Evolutionary conservation across 1,140 invertebrate genomes (phyloP).

Genomic region (Tetranychus urticae): DNA sequence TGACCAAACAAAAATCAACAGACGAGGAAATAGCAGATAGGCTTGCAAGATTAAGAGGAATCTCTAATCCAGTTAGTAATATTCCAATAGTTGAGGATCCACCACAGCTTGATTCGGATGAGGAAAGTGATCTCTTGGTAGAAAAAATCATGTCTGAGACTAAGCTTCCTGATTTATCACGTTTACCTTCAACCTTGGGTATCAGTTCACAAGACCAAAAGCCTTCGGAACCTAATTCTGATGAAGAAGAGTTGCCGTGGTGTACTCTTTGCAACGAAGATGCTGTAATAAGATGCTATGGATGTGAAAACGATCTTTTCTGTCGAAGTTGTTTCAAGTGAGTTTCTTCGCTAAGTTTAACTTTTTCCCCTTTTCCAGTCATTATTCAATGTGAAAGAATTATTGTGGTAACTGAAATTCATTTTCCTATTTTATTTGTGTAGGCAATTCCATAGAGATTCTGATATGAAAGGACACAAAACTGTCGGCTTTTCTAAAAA

Average conservation of each 20-base stretch:
- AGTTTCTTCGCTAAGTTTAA: not conserved
- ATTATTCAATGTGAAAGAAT: too few relatives aligned
- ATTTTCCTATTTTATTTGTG: too few relatives aligned
- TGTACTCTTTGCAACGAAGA: conserved; percentile 51
- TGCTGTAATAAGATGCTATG: conserved; percentile 36
- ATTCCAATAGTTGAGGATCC: not conserved
- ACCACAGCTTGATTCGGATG: not conserved
- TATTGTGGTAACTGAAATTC: too few relatives aligned
- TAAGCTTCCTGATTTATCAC: not conserved
- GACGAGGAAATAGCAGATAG: not conserved
- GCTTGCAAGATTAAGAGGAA: not conserved
- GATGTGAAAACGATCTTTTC: conserved; percentile 42
- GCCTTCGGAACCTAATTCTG: not conserved
- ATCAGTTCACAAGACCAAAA: not conserved
- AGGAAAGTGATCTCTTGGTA: not conserved
- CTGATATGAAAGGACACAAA: too few relatives aligned
- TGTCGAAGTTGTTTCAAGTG: conserved; percentile 34
- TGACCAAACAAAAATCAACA: not conserved
- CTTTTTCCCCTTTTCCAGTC: too few relatives aligned
- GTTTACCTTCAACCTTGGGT: too few relatives aligned
- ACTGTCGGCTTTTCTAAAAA: too few relatives aligned
- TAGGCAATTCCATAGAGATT: too few relatives aligned
- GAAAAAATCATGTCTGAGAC: not conserved
- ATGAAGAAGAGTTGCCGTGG: conserved; percentile 38
- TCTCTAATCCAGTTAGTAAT: not conserved